Evolutionary conservation across 1,140 invertebrate genomes (phyloP), one percentile per base, ranked within the genome.

Genomic region (Brachionus calyciflorus): DNA sequence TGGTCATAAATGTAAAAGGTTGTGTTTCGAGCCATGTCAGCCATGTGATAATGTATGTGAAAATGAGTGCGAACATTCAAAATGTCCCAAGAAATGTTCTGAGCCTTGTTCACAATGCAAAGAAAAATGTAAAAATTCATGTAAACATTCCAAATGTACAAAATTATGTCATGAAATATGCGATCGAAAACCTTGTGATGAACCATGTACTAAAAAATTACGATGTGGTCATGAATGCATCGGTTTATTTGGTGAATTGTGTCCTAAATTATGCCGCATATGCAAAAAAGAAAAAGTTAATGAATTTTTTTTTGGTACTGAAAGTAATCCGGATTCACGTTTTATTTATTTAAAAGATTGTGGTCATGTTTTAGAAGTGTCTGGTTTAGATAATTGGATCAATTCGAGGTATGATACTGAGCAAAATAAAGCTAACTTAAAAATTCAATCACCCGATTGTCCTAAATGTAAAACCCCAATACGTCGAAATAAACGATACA

Each of bases 311-410:
- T 85, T 86, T 78, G 85, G 84, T 2, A 77, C 68, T 12, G 84
- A 86, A 80, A 82, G 85, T 69, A 83, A 84, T 40, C 51, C 60
- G 19, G 82, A 83, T 79, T 78, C 81, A 2, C 75, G 78, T 60
- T 83, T 90, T 81, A 83, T 91, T 49, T 79, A 85, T 40, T 80
- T 91, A 21, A 82, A 88, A 79, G 89, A 91, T 80, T 91, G 90
- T 81, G 80, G 83, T 5, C 90, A 91, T 80, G 78, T 86, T 3
- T 81, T 91, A 78, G 89, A 90, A 80, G 81, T 84, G 14, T 79
- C 84, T 9, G 87, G 85, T 46, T 79, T 90, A 80, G 87, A 89
- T 79, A 81, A 80, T 44, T 87, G 88, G 84, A 83, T 89, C 79
- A 79, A 82, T 21, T 80, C 73, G 26, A 77, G 30, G 19, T 33